Base-by-base conservation (phyloP, 2,888 invertebrate species). In the Thereva unica region DNA sequence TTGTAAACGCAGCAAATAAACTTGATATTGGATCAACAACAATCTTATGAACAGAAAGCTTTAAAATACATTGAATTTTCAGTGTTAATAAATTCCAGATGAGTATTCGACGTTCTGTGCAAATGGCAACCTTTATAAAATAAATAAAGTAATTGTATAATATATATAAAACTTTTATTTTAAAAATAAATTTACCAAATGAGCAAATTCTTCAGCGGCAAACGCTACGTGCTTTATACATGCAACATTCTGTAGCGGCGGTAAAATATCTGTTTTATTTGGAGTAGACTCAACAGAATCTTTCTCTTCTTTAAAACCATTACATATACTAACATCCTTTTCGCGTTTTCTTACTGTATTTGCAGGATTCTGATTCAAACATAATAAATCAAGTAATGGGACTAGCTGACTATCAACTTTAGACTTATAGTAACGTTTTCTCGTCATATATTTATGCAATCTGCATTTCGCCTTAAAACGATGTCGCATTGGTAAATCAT, bases 61-160 rank as follows among this genome's bases (percentile, higher is more conserved):
- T 80, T 1, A 80, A 73, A 55, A 82, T 83, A 85, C 90, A 89
- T 42, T 83, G 79, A 70, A 91, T 78, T 37, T 84, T 82, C 9
- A 89, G 78, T 1, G 86, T 86, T 67, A 88, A 78, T 45, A 90
- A 77, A 78, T 89, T 87, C 89, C 90, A 90, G 38, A 88, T 86
- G 42, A 84, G 82, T 4, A 90, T 75, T 68, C 85, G 83, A 10
- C 81, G 75, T 4, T 81, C 75, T 0, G 85, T 86, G 61, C 80
- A 80, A 5, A 76, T 77, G n/a, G 78, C 73, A 35, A 80, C 76
- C 75, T 75, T 44, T 4, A 74, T 69, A 64, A 72, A 70, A n/a
- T n/a, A n/a, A 10, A 10, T 49, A 44, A 10, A 37, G 23, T 47
- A 40, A 66, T 44, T n/a, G 2, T n/a, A 38, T n/a, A 38, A 47